Conservation (phyloP, 1,140 invertebrate genomes). For the Rhagoletis zephyria region DNA sequence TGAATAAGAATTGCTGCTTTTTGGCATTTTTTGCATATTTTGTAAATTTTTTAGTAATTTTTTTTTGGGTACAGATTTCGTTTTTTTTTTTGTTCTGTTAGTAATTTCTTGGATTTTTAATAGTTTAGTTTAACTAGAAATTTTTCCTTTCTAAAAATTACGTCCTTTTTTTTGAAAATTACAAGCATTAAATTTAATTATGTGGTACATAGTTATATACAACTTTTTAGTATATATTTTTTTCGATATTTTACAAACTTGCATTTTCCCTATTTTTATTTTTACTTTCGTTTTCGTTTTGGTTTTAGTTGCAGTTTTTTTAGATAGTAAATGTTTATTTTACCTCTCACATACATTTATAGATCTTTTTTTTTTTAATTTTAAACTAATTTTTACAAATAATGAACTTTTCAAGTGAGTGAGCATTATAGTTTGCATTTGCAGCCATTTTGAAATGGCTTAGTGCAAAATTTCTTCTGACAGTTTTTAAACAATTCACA, state of each 20-base stretch:
- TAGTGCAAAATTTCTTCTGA: conserved; percentile 5
- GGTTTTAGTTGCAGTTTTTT: conserved; percentile 44
- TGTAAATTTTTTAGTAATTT: neutral
- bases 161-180: conserved; percentile 18
- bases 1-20: neutral
- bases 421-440: conserved; percentile 65
- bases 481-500: neutral
- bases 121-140: conserved; percentile 21
- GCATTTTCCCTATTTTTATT: conserved; percentile 52
- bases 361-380: neutral
- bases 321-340: neutral
- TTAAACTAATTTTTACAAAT: conserved; percentile 50
- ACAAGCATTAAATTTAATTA: conserved; percentile 47
- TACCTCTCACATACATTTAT: neutral
- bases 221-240: conserved; percentile 53
- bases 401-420: conserved; percentile 72
- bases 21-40: neutral
- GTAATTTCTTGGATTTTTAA: neutral
- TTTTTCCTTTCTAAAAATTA: conserved; percentile 35
- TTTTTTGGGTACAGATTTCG: neutral
- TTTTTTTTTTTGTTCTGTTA: neutral
- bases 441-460: conserved; percentile 14
- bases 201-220: conserved; percentile 55
- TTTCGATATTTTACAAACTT: conserved; percentile 52
- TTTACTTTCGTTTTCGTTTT: conserved; percentile 48